Percentiles rank a stretch among this genome's conserved stretches.
Conservation (phyloP, 2,888 invertebrate genomes). For the Drosophila nr. perissopoda region DNA sequence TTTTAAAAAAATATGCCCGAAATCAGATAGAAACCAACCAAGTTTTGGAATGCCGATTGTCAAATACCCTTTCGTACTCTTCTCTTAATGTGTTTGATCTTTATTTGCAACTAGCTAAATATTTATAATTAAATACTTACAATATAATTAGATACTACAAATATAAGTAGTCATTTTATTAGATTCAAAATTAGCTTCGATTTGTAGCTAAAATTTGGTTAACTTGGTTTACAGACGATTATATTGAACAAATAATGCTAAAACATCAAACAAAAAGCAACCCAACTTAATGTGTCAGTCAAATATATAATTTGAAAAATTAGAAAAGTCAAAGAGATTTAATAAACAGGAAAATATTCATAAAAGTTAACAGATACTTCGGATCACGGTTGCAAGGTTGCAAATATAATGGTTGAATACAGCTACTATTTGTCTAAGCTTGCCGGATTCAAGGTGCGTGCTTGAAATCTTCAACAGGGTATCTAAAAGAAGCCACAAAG, state of each 20-base stretch:
- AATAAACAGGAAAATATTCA: background rate
- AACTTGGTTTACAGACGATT: too few relatives aligned
- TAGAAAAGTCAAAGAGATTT: background rate
- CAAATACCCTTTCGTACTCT: conserved; percentile 4
- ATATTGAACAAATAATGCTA: too few relatives aligned
- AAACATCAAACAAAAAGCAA: too few relatives aligned
- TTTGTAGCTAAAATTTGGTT: too few relatives aligned
- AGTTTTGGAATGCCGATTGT: background rate
- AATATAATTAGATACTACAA: background rate
- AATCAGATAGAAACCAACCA: conserved; percentile 1
- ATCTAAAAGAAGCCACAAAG: background rate
- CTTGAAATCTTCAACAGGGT: background rate
- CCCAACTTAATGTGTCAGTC: too few relatives aligned
- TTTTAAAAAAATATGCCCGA: background rate
- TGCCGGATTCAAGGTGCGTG: background rate
- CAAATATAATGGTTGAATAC: background rate
- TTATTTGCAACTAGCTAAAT: background rate
- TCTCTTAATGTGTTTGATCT: background rate
- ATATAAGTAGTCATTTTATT: background rate
- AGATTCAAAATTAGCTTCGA: background rate
- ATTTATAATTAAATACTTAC: background rate
- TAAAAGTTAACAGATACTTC: background rate
- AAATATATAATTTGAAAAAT: too few relatives aligned
- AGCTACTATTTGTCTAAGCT: background rate
- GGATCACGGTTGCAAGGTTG: too few relatives aligned